A percentile compares a stretch with the other conserved stretches of the same genome.
Evolutionary conservation across 2,113 vertebrate genomes (phyloP).

Genomic region (Saccopteryx leptura): DNA sequence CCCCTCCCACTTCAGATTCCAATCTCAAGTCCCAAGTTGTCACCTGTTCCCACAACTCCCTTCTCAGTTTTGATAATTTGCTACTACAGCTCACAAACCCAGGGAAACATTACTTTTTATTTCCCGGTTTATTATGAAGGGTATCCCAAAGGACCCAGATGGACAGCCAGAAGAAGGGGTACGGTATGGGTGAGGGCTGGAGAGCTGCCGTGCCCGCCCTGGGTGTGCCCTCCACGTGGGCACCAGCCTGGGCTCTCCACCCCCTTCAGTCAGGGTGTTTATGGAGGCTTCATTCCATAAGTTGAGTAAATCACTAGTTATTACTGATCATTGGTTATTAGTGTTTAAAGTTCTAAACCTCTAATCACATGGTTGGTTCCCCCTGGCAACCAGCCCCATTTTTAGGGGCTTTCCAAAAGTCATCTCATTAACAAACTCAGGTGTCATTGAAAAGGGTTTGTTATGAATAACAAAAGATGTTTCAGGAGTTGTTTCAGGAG

Average conservation of each 20-base stretch:
- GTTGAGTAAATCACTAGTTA: neutral
- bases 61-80: neutral
- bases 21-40: neutral
- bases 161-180: neutral
- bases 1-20: neutral
- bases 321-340: neutral
- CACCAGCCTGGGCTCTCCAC: neutral
- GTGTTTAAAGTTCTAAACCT: neutral
- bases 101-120: neutral
- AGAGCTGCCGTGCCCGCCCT: neutral
- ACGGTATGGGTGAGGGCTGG: neutral
- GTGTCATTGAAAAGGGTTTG: neutral
- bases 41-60: neutral
- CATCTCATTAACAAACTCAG: neutral
- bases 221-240: too few relatives aligned
- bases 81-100: neutral
- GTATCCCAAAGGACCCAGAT: neutral
- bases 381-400: neutral
- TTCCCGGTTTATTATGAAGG: neutral
- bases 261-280: too few relatives aligned
- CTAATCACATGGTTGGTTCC: neutral
- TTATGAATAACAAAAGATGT: neutral
- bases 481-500: neutral
- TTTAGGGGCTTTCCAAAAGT: neutral
- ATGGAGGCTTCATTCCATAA: neutral